Conservation (phyloP, 2,113 vertebrate genomes). For the Orycteropus afer region DNA sequence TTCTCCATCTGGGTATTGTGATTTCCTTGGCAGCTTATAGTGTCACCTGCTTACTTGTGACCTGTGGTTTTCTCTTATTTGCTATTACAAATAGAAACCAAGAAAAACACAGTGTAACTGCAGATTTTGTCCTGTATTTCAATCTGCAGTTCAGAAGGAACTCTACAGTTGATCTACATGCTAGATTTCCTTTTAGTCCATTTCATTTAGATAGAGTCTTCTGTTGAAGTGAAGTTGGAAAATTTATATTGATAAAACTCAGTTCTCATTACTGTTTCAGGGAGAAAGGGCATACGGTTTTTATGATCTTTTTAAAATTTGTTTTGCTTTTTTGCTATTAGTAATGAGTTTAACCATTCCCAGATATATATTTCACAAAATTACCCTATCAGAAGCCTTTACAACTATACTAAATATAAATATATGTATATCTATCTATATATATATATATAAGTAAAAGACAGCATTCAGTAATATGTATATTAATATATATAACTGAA, state of each 20-base stretch:
- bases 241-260: slow-evolving; percentile 32
- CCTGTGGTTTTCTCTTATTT: slow-evolving; percentile 73
- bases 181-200: slow-evolving; percentile 39
- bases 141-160: slow-evolving; percentile 20
- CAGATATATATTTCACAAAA: background rate
- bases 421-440: too few relatives aligned
- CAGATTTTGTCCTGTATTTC: slow-evolving; percentile 38
- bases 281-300: background rate
- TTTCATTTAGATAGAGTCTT: slow-evolving; percentile 16
- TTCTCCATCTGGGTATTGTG: slow-evolving; percentile 56
- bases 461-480: too few relatives aligned
- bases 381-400: background rate
- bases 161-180: background rate
- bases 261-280: slow-evolving; percentile 31
- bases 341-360: background rate
- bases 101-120: slow-evolving; percentile 56
- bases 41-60: slow-evolving; percentile 76
- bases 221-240: slow-evolving; percentile 49
- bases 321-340: too few relatives aligned
- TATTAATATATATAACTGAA: too few relatives aligned
- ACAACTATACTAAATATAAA: background rate
- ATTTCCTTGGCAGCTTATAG: slow-evolving; percentile 81
- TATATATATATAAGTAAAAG: too few relatives aligned
- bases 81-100: slow-evolving; percentile 65
- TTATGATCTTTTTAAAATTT: background rate